Percentiles rank a stretch among this genome's conserved stretches.
These are phyloP conservation scores for Malurus elegans DNA, from an alignment of 2,113 vertebrate genomes.

Conservation along the genomic window DNA sequence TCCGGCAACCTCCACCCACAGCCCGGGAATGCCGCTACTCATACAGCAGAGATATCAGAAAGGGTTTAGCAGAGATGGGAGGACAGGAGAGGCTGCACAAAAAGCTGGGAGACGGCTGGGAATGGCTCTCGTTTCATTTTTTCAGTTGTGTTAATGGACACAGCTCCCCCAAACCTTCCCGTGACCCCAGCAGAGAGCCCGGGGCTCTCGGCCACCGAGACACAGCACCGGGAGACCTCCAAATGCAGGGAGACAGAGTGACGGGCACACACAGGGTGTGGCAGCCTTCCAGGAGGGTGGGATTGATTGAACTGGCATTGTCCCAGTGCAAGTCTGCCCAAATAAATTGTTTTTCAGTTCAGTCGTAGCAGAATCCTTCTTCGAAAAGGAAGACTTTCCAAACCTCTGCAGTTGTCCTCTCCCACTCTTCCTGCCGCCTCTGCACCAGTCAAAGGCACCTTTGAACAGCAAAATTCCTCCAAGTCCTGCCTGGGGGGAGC, in stretches of 20 bases:
- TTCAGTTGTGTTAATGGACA: too few relatives aligned
- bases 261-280: fast-evolving
- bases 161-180: neutral
- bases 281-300: neutral
- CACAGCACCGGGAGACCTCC: fast-evolving
- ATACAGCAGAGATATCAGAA: neutral
- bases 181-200: neutral
- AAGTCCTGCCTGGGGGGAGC: neutral
- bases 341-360: neutral
- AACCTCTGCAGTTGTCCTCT: neutral
- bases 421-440: neutral
- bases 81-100: neutral
- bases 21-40: neutral
- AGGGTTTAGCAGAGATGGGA: neutral
- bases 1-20: fast-evolving
- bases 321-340: neutral
- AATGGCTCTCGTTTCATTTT: neutral
- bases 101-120: neutral
- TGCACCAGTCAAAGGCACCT: neutral
- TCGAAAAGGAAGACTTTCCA: neutral
- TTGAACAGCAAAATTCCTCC: neutral
- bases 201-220: fast-evolving
- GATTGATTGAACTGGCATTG: neutral
- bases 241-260: neutral
- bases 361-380: neutral